Conservation (phyloP, 2,113 vertebrate species). For the Ceyx cyanopectus region DNA sequence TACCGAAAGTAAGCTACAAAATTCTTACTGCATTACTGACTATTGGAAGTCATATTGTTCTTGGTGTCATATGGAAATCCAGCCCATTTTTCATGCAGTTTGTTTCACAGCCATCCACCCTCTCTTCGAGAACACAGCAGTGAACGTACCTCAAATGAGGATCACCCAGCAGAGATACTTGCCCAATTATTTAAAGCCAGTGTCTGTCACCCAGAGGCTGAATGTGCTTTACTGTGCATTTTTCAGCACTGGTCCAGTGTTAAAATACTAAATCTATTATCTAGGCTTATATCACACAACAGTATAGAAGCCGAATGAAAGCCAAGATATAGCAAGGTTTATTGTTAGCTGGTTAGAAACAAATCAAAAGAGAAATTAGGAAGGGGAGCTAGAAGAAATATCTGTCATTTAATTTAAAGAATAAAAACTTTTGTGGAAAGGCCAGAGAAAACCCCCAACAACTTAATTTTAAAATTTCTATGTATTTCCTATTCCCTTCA, state of each 20-base stretch:
- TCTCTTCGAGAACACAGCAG: neutral
- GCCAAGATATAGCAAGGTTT: neutral
- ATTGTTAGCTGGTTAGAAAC: neutral
- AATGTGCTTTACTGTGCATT: constrained; percentile 19
- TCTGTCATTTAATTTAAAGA: neutral
- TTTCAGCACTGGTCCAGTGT: neutral
- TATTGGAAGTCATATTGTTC: constrained; percentile 76
- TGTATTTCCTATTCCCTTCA: neutral
- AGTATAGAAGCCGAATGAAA: constrained; percentile 22
- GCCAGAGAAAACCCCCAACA: neutral
- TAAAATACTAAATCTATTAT: constrained; percentile 48
- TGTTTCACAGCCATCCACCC: constrained; percentile 39
- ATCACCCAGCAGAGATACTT: constrained; percentile 57
- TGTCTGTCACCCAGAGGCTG: constrained; percentile 38
- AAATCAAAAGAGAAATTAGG: neutral
- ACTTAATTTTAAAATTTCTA: neutral
- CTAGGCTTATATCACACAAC: neutral
- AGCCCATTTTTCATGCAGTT: constrained; percentile 75
- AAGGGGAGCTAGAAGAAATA: neutral
- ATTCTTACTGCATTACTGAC: constrained; percentile 70
- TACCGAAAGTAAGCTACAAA: constrained; percentile 77
- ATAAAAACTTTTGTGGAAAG: neutral
- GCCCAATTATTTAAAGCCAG: constrained; percentile 58
- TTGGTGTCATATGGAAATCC: constrained; percentile 71
- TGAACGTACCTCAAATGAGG: constrained; percentile 22